A percentile compares a stretch with the other conserved stretches of the same genome.
phyloP scores from a whole-genome alignment of 2,888 invertebrate genomes.

The Byasa hedistus region DNA sequence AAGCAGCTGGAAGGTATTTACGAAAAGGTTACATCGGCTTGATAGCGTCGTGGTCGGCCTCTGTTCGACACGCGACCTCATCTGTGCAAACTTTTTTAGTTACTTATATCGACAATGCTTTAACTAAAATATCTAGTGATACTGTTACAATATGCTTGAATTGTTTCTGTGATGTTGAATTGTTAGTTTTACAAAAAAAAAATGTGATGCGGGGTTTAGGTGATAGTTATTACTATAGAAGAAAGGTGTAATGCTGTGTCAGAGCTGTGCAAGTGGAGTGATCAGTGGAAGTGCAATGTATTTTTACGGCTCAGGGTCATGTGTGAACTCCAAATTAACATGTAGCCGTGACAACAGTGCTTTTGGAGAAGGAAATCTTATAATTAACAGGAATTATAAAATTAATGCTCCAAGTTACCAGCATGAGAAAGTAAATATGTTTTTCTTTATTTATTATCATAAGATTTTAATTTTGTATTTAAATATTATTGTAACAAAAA shows the following conservation, averaged over 20 bases:
- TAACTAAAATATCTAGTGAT: conserved; percentile 75
- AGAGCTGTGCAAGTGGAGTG: conserved; percentile 64
- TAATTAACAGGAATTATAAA: conserved; percentile 12
- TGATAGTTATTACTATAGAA: conserved; percentile 61
- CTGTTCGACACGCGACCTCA: conserved; percentile 54
- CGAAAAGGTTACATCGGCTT: conserved; percentile 71
- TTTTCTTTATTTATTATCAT: conserved; percentile 60
- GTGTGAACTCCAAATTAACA: conserved; percentile 49
- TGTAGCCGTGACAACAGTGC: conserved; percentile 59
- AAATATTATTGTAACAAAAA: conserved; percentile 9
- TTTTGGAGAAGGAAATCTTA: conserved; percentile 36
- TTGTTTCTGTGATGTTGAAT: conserved; percentile 66
- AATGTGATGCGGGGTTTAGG: conserved; percentile 72
- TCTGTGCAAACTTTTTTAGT: conserved; percentile 61
- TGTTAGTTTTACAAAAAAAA: conserved; percentile 60
- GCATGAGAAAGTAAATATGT: conserved; percentile 71
- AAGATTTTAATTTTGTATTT: conserved; percentile 52
- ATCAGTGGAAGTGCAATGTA: conserved; percentile 57
- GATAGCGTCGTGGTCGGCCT: conserved; percentile 69
- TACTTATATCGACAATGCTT: conserved; percentile 78
- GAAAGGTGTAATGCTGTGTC: conserved; percentile 59
- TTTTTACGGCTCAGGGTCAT: conserved; percentile 36
- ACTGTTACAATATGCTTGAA: conserved; percentile 58
- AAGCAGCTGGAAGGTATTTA: conserved; percentile 89
- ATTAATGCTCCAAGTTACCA: conserved; percentile 28